Base-by-base conservation (phyloP, 2,797 vertebrate species). In the Dipus sagitta region DNA sequence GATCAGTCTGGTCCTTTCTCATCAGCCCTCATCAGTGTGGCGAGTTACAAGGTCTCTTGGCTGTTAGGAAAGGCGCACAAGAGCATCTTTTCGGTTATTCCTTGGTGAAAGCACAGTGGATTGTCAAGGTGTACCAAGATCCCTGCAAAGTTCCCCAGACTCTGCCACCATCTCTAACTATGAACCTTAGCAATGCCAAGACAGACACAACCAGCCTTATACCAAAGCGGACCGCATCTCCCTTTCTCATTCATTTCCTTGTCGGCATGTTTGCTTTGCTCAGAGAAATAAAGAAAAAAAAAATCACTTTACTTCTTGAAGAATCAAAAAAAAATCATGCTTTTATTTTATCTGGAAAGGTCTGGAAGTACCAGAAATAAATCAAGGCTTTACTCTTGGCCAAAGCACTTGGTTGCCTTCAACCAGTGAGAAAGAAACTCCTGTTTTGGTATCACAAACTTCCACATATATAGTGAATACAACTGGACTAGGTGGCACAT, bases 321-420 rank as follows among this genome's bases (percentile, higher is more conserved):
- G 32, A 86, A 75, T 11, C 76, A 34, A 7, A 91, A 7, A 91
- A 5, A 79, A 70, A 17, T 70, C 38, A 62, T 11, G 38, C 3
- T 68, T 86, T 91, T 30, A 62, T 78, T 72, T 81, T 60, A 54
- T 21, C 52, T 86, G 78, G 83, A 70, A 86, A 92, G 28, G 20
- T n/a, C 81, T 79, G 38, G 71, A 24, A 32, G 32, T 20, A 13
- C 67, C 75, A 72, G 30, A 90, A 88, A 74, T 28, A 79, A 30
- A 76, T 6, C 42, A 91, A 86, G 89, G 58, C 26, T 34, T 68
- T 52, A 30, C 38, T 54, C 52, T 58, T 52, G 65, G 17, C n/a
- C 52, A 26, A 88, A 75, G 47, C 6, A 75, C 65, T 58, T 17
- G 10, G 38, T 34, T n/a, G 20, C 77, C 52, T 76, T 79, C 30